Base-by-base conservation (phyloP, 2,888 invertebrate genomes). In the Patella ulyssiponensis region DNA sequence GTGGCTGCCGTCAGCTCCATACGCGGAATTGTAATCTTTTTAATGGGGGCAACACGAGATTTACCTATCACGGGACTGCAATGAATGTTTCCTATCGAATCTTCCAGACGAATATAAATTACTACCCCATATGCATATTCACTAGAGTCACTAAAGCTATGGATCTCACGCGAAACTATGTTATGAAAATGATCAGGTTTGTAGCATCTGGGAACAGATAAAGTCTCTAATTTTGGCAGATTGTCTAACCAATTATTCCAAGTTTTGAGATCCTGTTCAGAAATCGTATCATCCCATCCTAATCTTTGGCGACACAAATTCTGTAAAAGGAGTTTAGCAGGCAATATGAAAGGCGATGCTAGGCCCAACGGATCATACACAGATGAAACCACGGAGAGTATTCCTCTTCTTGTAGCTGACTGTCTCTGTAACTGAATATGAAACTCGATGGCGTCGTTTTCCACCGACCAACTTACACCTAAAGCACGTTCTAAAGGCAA, bases 401-500 rank as follows among this genome's bases (percentile, higher is more conserved):
- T 20, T n/a, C 73, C 73, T n/a, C 56, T 52, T 73, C 58, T 73
- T 5, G 73, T 73, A 27, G 64, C 20, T 70, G 73, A 73, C 23
- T 73, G 69, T 4, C 77, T 51, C 27, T 77, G 53, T 2, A 69
- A 44, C 0, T 70, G 14, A 52, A 75, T 72, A 11, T 51, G 71
- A 58, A 79, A 82, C 0, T 75, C 64, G 58, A 84, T 79, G 27
- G 9, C 17, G 71, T 80, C 81, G 12, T 73, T 51, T 12, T 77
- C 75, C 14, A 69, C 69, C 44, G 73, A 54, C 82, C 82, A 82
- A 7, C 52, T 69, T 3, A 82, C 27, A 5, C 82, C 82, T 15
- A 83, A 78, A 11, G 82, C 71, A 73, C 79, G 74, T 20, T 82
- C 81, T 1, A 58, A 23, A 0, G 80, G 79, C 17, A 82, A 58